These are phyloP conservation scores for Tillus elongatus DNA, from an alignment of 2,888 invertebrate species.

Conservation along the genomic window DNA sequence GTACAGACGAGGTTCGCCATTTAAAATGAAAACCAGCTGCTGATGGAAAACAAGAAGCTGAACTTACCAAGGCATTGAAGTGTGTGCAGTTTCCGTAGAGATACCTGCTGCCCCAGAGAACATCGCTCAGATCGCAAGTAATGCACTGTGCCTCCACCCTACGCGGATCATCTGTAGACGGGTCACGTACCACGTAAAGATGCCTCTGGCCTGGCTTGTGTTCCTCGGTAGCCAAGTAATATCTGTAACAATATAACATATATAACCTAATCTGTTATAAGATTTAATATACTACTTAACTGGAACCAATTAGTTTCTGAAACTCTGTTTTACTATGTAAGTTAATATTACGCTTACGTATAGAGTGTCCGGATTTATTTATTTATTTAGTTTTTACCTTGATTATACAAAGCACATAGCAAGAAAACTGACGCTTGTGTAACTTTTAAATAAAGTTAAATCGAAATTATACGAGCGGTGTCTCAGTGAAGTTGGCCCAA, in stretches of 20 bases:
- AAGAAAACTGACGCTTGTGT: too few relatives aligned
- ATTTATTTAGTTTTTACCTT: too few relatives aligned
- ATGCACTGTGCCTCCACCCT: slow-evolving; percentile 72
- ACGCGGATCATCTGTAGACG: slow-evolving; percentile 56
- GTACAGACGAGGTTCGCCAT: not conserved
- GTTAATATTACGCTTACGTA: too few relatives aligned
- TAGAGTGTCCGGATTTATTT: too few relatives aligned
- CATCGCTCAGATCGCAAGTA: slow-evolving; percentile 70
- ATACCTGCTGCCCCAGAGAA: slow-evolving; percentile 68
- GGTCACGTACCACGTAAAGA: slow-evolving; percentile 76
- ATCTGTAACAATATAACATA: slow-evolving; percentile 27
- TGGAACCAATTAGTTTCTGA: too few relatives aligned
- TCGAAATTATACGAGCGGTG: too few relatives aligned
- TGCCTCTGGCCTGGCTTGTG: slow-evolving; percentile 78
- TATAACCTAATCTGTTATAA: too few relatives aligned
- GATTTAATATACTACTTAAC: too few relatives aligned
- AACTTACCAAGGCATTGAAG: slow-evolving; percentile 66
- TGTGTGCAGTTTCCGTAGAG: slow-evolving; percentile 82
- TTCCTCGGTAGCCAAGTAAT: slow-evolving; percentile 65
- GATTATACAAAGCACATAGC: too few relatives aligned
- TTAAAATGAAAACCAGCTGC: not conserved
- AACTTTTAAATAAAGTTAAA: too few relatives aligned
- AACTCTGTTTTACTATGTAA: too few relatives aligned
- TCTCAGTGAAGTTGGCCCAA: too few relatives aligned
- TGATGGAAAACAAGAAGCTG: slow-evolving; percentile 6